phyloP scores from a whole-genome alignment of 2,113 vertebrate genomes.

The Blennius ocellaris region DNA sequence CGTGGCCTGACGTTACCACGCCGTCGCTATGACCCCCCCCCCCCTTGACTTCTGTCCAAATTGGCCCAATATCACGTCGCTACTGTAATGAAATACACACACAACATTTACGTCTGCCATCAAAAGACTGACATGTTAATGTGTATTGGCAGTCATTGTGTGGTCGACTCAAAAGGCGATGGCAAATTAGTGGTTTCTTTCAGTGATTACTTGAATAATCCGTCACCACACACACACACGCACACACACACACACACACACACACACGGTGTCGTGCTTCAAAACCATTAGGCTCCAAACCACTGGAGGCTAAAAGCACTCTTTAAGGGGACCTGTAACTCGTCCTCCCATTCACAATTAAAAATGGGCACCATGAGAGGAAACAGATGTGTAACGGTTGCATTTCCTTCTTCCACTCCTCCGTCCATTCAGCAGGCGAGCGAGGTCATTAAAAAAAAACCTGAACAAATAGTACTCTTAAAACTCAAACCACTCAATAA shows the following conservation, averaged over 20 bases:
- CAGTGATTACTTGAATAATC: too few relatives aligned
- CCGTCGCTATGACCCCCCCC: constrained; percentile 46
- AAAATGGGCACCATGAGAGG: constrained; percentile 50
- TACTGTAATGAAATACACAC: not conserved
- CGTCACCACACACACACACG: not conserved
- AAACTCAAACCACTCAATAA: constrained; percentile 16
- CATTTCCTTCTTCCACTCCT: constrained; percentile 8
- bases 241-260: not conserved
- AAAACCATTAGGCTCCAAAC: constrained; percentile 53
- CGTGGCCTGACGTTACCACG: constrained; percentile 36
- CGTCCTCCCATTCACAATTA: constrained; percentile 65
- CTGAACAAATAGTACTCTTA: not conserved
- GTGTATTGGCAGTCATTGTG: constrained; percentile 8
- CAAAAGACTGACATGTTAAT: constrained; percentile 15
- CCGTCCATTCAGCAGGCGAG: constrained; percentile 18
- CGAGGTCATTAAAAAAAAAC: not conserved
- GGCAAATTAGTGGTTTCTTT: too few relatives aligned
- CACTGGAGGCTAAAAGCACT: constrained; percentile 36
- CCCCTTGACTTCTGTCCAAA: constrained; percentile 48
- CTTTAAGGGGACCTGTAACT: constrained; percentile 42
- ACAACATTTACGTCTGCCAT: too few relatives aligned
- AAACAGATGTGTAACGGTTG: constrained; percentile 53
- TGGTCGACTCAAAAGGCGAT: too few relatives aligned
- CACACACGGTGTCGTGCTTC: constrained; percentile 40
- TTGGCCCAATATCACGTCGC: constrained; percentile 28